Base-by-base conservation (phyloP, 2,797 vertebrate species). In the Argentina silus region DNA sequence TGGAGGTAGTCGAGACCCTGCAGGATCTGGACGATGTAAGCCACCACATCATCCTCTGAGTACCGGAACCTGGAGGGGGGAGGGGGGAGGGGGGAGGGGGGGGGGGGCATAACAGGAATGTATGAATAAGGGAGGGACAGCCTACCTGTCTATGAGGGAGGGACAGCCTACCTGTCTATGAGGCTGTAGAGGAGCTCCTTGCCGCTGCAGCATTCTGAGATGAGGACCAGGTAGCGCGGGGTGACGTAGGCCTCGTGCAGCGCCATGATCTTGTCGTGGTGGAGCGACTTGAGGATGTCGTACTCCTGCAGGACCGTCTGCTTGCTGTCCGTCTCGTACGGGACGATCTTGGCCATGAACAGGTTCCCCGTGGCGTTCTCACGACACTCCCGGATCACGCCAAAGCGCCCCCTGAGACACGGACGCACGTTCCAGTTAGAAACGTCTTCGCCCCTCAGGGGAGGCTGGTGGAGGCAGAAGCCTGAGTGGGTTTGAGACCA, bases 241-340 rank as follows among this genome's bases (percentile, higher is more conserved):
- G 98, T 99, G 90, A 99, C 97, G 69, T 99, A 99, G 0, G 98
- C 98, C 82, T 99, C 98, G 0, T 99, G 98, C 63, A 99, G 93
- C 15, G 95, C 91, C 96, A 99, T 98, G 87, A 99, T 93, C 82
- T 95, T 93, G 67, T 98, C 96, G 0, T 99, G 97, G 78, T 98
- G 98, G 56, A 99, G 94, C 0, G 94, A 95, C 81, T 98, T 98
- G 21, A 99, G 95, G 83, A 99, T 96, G 86, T 99, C 98, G 0
- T 99, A 99, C 72, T 99, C 98, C 89, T 98, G 97, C 65, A 99
- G 94, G 74, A 97, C 96, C 0, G 74, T 82, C 78, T 94, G 95
- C 81, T 98, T 99, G 90, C 85, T 94, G 75, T 99, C 96, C 0
- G 91, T 92, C 43, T 97, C 97, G 0, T 99, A 99, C 0, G 97